A percentile compares a stretch with the other conserved stretches of the same genome.
Conservation (phyloP, 1,140 invertebrate genomes). For the Drosophila littoralis region DNA sequence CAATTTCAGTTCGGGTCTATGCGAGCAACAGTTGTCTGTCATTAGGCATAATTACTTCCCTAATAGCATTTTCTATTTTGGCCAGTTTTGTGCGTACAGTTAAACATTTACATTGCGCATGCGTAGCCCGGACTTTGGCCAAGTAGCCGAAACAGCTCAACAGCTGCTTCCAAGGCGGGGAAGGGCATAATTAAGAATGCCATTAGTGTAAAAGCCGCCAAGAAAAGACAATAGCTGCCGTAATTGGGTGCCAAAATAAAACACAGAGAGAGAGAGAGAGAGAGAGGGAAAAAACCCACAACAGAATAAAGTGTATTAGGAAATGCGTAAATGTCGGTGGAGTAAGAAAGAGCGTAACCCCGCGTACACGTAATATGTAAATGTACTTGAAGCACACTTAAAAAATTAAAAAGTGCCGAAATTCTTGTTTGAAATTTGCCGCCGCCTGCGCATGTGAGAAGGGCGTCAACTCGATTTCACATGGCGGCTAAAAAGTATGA, state of each 20-base stretch:
- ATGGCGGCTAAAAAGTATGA: slow-evolving; percentile 24
- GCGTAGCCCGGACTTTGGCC: slow-evolving; percentile 30
- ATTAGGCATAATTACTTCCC: slow-evolving; percentile 65
- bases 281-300: slow-evolving; percentile 1
- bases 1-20: slow-evolving; percentile 25
- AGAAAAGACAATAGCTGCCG: slow-evolving; percentile 14
- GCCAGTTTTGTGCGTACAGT: slow-evolving; percentile 9
- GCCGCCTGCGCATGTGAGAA: slow-evolving; percentile 22
- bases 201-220: slow-evolving; percentile 37
- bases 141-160: slow-evolving; percentile 29
- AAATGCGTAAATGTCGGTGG: background rate
- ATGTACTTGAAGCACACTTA: slow-evolving; percentile 31
- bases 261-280: background rate
- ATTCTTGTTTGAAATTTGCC: slow-evolving; percentile 44
- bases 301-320: slow-evolving; percentile 7
- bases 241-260: slow-evolving; percentile 53
- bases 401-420: slow-evolving; percentile 7
- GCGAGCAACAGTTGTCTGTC: slow-evolving; percentile 43
- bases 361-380: slow-evolving; percentile 26
- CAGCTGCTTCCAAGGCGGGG: slow-evolving; percentile 19
- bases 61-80: slow-evolving; percentile 47
- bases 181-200: slow-evolving; percentile 56
- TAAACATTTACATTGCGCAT: slow-evolving; percentile 52
- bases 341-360: slow-evolving; percentile 2
- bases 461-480: slow-evolving; percentile 19